Base-by-base conservation (phyloP, 2,888 invertebrate genomes). In the Agriopis marginaria region DNA sequence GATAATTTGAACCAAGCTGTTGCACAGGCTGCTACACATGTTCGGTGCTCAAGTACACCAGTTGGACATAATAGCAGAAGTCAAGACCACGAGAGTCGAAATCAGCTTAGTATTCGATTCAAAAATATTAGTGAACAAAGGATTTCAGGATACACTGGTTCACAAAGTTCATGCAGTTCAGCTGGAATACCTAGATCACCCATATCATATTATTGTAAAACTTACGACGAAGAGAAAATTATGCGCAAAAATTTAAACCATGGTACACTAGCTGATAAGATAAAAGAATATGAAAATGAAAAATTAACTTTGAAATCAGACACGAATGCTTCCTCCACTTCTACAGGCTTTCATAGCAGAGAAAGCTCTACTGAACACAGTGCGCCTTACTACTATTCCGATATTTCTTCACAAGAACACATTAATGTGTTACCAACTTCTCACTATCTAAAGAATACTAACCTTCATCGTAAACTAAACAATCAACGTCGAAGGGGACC, bases 361-460 rank as follows among this genome's bases (percentile, higher is more conserved):
- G 95, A 95, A 79, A 96, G 95, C 80, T 96, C 96, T 74, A 94
- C 94, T 17, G 96, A 96, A 75, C 96, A 96, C 72, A 95, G 96
- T 66, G 97, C 97, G 45, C 98, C 98, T 0, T 98, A 98, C 82
- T 98, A 98, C 82, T 98, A 98, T 85, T 97, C 98, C 0, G 98
- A 98, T 86, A 93, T 96, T 61, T 96, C 93, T 77, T 91, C 94
- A 4, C 94, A 94, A 79, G 94, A 94, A 74, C 93, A 95, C 75
- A 91, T 95, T 69, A 94, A 95, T 77, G 79, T 92, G 64, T 75
- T 93, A 58, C 89, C 91, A 64, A 89, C 90, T 64, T 91, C 92
- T 68, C 93, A 93, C 80, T 94, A 86, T 73, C 82, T 94, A 73
- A 95, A 95, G 79, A 94, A 94, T 80, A 93, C 94, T 74, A 93